A percentile compares a stretch with the other conserved stretches of the same genome.
Evolutionary conservation across 2,888 invertebrate genomes (phyloP).

Genomic region (Harmothoe impar): DNA sequence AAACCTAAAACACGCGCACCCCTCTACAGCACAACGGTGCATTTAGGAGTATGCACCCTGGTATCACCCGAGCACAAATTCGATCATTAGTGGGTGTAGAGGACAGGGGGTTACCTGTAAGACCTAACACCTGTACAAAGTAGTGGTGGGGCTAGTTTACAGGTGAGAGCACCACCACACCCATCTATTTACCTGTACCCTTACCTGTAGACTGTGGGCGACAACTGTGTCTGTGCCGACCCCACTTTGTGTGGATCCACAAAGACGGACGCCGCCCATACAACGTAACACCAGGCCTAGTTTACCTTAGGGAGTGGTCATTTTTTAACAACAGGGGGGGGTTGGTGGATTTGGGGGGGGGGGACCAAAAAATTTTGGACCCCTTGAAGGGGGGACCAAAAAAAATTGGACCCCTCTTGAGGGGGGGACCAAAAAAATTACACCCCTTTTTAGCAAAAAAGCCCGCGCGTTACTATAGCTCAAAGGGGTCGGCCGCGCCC

Average conservation of each 20-base stretch:
- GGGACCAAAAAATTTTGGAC: no score
- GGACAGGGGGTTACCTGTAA: neutral
- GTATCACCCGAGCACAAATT: neutral
- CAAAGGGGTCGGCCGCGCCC: no score
- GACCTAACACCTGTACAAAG: neutral
- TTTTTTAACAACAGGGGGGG: no score
- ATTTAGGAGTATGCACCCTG: neutral
- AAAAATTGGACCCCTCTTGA: no score
- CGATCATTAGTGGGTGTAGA: neutral
- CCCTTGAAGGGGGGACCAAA: no score
- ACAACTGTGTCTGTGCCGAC: neutral
- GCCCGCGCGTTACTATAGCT: no score
- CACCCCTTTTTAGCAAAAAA: no score
- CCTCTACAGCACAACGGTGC: neutral
- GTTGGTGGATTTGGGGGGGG: no score
- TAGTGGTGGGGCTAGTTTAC: neutral
- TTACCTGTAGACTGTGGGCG: neutral
- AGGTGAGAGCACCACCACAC: neutral
- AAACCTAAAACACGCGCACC: neutral
- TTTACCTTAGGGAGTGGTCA: no score
- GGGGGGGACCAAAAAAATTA: no score
- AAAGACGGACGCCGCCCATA: neutral
- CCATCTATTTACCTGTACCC: neutral
- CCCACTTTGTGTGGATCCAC: slow-evolving; percentile 22
- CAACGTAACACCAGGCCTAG: neutral